Base-by-base conservation (phyloP, 2,888 invertebrate genomes). In the Callinectes sapidus region DNA sequence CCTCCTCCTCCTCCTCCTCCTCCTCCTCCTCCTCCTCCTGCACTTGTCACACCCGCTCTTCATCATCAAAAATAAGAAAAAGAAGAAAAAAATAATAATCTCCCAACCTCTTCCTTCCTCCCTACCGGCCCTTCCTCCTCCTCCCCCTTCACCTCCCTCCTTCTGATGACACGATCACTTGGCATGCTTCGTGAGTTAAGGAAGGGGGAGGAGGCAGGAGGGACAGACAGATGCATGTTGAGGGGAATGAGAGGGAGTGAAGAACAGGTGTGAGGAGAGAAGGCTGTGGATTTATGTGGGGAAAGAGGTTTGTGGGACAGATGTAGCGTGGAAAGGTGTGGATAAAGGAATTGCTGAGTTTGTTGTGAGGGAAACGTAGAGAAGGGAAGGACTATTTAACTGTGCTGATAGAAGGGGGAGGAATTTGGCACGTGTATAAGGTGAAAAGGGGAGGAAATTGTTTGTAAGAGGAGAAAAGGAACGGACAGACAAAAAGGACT, bases 131-230 rank as follows among this genome's bases (percentile, higher is more conserved):
- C n/a, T 55, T 61, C 5, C n/a, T 85, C 35, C 55, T 18, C 13
- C 61, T 35, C 39, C 48, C 35, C 18, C 54, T 61, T 61, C 61
- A n/a, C 86, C 61, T 85, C 81, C 14, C n/a, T 23, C 35, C 8
- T 6, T 23, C n/a, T 89, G 42, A 18, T 61, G 88, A 88, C 55
- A 88, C 88, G 54, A 88, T 61, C 88, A 18, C 8, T 61, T 88
- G 88, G 55, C 55, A 61, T 88, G 88, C 88, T 28, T 61, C 18
- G 35, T 18, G 39, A 39, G 8, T 32, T 39, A 90, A 39, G 42
- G 48, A 81, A 42, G 81, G 71, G 90, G 35, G 90, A n/a, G n/a
- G n/a, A n/a, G n/a, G n/a, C n/a, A 77, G 77, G 90, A 77, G 90
- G 42, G 77, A 90, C 77, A 42, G 77, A 42, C 54, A 89, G 71